Evolutionary conservation across 2,113 vertebrate genomes (phyloP), one percentile per base, ranked within the genome.

Genomic region (Chionomys nivalis): DNA sequence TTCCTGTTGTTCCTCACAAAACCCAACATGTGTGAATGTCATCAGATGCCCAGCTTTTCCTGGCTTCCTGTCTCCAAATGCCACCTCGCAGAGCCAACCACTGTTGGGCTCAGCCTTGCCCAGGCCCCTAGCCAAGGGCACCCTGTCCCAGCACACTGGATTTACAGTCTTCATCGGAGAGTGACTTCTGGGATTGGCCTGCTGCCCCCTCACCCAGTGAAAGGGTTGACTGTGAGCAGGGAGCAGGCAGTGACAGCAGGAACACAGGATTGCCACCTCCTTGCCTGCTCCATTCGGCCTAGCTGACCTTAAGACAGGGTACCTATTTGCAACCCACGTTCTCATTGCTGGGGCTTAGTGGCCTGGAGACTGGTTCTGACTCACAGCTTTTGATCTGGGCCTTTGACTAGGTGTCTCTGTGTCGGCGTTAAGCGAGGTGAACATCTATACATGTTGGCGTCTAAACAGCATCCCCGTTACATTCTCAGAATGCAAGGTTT

Each of bases 391-490:
- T 87, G 92, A 52, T 75, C 44, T 87, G 75, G 28, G 58, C 16
- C 90, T 97, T 88, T 92, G 93, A 36, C 83, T 47, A n/a, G 58
- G 65, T 26, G 77, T 55, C 17, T 66, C 24, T 21, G 19, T 76
- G 24, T 75, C 44, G 83, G 73, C 28, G n/a, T 61, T 63, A 94
- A 91, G 58, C 13, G 68, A 90, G 10, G 1, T 44, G 7, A 6
- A 28, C 33, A 5, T 77, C 28, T 88, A 1, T 16, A 58, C 2
- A 76, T 36, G 11, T 3, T 39, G 42, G 28, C 13, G 21, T 28
- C 19, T 58, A 90, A 95, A 76, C 0, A 49, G 3, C 61, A 79
- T n/a, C 73, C 11, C 42, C 5, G 23, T 11, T 65, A 66, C 33
- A 70, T 39, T 73, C 8, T 13, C 55, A 95, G 12, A 36, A 39